phyloP scores from a whole-genome alignment of 2,797 vertebrate genomes.

The Sebastes kiyomatsui region DNA sequence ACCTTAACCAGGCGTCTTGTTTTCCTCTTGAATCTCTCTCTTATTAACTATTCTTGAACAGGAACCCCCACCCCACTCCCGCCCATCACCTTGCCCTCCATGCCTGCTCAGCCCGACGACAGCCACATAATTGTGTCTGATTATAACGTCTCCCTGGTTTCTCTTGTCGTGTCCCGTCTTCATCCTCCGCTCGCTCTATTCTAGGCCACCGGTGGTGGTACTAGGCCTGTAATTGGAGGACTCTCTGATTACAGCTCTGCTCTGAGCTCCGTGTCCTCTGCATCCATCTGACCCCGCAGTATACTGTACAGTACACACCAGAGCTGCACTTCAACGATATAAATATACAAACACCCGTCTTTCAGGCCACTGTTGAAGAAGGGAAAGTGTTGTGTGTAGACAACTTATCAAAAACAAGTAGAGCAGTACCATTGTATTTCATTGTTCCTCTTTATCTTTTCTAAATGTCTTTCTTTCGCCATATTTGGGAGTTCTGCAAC shows the following conservation, averaged over 20 bases:
- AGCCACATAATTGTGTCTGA: constrained; percentile 75
- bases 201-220: constrained; percentile 68
- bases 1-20: constrained; percentile 17
- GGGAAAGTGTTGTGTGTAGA: constrained; percentile 31
- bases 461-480: neutral
- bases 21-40: constrained; percentile 21
- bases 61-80: constrained; percentile 20
- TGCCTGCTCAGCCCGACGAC: constrained; percentile 34
- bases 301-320: constrained; percentile 33
- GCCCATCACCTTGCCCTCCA: constrained; percentile 58
- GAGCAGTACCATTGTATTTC: neutral
- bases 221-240: constrained; percentile 77
- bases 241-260: constrained; percentile 77
- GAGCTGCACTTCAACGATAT: constrained; percentile 44
- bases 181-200: constrained; percentile 77
- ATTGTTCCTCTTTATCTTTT: neutral
- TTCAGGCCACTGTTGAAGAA: constrained; percentile 3
- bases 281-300: constrained; percentile 53
- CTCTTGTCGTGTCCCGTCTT: constrained; percentile 65
- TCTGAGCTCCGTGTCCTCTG: constrained; percentile 53
- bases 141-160: constrained; percentile 72
- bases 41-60: constrained; percentile 58
- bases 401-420: neutral
- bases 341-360: constrained; percentile 57
- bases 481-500: neutral